Base-by-base conservation (phyloP, 2,113 vertebrate species). In the Notothenia rossii region DNA sequence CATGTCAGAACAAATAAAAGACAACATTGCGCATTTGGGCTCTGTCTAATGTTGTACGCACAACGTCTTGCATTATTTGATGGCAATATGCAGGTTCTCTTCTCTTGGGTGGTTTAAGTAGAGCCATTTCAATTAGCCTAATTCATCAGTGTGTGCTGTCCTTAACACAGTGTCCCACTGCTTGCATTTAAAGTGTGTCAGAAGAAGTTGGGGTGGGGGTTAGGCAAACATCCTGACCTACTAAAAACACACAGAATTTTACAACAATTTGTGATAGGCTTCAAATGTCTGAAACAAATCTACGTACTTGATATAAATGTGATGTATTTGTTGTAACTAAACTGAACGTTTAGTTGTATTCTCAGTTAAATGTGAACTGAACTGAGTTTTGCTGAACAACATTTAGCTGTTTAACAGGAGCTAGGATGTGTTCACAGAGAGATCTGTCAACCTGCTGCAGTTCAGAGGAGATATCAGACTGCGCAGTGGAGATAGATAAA, bases 51-150 rank as follows among this genome's bases (percentile, higher is more conserved):
- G 20, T 61, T 73, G 36, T 53, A 22, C 40, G 10, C 45, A 61
- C n/a, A 18, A 59, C 10, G 13, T 84, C 71, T 81, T 84, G 69
- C 71, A 74, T 86, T 77, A 58, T 86, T 86, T 88, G 56, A 82
- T 68, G 43, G 72, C 48, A 81, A 81, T 84, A 75, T 81, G 72
- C 81, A 71, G 78, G 77, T 66, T 90, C 63, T 79, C 83, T 90
- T 79, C 90, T 92, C 92, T 79, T 64, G 86, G 92, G 91, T 94
- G 93, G 76, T 86, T 88, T 80, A 87, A 87, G 86, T 74, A 70
- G 87, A 92, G 85, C 90, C 84, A 82, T 75, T 91, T 85, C 87
- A 92, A 92, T 94, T 93, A 94, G 91, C 93, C 92, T 83, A 91
- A 85, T 94, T 94, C 86, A 88, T 85, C 76, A 90, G 83, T 62